Conservation (phyloP, 1,140 invertebrate species). For the Diachasma alloeum region DNA sequence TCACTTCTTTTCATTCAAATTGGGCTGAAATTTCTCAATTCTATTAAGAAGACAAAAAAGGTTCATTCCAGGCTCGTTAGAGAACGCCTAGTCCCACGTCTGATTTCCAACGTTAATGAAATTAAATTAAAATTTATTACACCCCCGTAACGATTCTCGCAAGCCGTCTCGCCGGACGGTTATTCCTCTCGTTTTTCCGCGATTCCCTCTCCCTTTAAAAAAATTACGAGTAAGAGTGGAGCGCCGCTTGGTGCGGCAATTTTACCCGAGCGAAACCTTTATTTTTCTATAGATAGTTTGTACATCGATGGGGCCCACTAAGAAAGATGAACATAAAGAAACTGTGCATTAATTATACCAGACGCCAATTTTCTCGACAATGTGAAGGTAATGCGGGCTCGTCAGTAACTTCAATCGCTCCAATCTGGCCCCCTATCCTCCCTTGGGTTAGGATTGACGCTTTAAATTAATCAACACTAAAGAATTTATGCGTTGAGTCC, state of each 20-base stretch:
- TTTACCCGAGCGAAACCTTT: constrained; percentile 29
- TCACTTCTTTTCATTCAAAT: too few relatives aligned
- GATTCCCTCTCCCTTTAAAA: constrained; percentile 1
- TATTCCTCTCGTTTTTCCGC: constrained; percentile 12
- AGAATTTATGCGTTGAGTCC: neutral
- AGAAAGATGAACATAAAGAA: neutral
- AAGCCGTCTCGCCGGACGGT: neutral
- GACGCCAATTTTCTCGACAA: constrained; percentile 1
- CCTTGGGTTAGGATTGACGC: neutral
- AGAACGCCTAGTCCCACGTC: neutral
- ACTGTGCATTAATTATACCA: neutral
- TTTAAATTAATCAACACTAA: neutral
- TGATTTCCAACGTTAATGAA: neutral
- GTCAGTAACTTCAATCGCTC: neutral
- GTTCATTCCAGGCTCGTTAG: neutral
- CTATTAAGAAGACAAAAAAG: too few relatives aligned
- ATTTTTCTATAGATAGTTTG: constrained; percentile 40
- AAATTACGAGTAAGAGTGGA: constrained; percentile 24
- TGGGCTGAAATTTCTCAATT: too few relatives aligned
- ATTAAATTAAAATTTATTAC: neutral
- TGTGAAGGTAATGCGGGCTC: neutral
- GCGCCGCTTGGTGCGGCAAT: constrained; percentile 24
- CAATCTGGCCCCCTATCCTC: neutral
- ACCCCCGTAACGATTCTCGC: too few relatives aligned
- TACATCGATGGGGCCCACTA: constrained; percentile 28